Evolutionary conservation across 2,888 invertebrate species (phyloP), one percentile per base, ranked within the genome.

Genomic region (Lithodes maja): DNA sequence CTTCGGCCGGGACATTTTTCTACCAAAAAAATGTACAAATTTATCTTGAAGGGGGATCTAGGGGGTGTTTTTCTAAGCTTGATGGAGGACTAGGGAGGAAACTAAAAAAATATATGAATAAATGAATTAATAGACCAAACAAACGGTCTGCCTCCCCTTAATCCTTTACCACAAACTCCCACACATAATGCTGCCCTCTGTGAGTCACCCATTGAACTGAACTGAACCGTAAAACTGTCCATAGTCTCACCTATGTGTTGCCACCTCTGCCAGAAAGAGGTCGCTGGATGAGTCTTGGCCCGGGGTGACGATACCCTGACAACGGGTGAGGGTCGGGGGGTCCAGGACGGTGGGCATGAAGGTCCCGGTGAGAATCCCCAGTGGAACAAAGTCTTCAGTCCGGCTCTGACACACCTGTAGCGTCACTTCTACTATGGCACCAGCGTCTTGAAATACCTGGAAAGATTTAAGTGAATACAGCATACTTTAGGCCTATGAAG

Each of bases 181-280:
- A 33, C 33, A 33, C 33, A 33, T 33, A 33, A 33, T 33, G 33
- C 33, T 33, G 33, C 33, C 33, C 33, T 33, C 33, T 33, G 33
- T 33, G 33, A 33, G 33, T 33, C 33, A 33, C 33, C 33, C 33
- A 33, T 33, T 33, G 33, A 33, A 50, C 78, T 50, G 49, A 79
- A 3, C 61, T 5, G 50, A 68, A 17, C 2, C 1, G 49, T 69
- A 9, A 50, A 3, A 12, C 7, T 12, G 74, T 7, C 5, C 33
- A 17, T 17, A n/a, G 74, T 17, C 74, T 33, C 54, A 83, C 75
- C 68, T 68, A 68, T 91, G 91, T 15, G 88, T 91, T 2, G 91
- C 91, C 80, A 88, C 86, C 55, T 91, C 90, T 15, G 90, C 91
- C 61, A 90, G 82, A 71, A 85, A 91, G 74, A 90, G 90, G 55